A percentile compares a stretch with the other conserved stretches of the same genome.
Evolutionary conservation across 2,888 invertebrate genomes (phyloP).

Genomic region (Bruchidius siliquastri): DNA sequence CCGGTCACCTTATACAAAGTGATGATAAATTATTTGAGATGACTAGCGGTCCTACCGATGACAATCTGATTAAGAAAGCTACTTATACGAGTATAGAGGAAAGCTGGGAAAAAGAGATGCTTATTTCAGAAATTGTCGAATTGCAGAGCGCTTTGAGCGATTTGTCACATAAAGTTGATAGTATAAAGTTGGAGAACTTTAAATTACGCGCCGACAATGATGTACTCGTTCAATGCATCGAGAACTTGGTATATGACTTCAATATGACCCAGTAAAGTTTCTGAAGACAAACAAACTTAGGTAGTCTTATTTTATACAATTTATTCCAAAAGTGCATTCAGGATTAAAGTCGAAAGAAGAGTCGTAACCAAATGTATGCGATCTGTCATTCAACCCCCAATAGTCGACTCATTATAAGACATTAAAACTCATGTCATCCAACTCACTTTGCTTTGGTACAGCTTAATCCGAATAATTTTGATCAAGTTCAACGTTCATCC

Average conservation of each 20-base stretch:
- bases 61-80: not conserved
- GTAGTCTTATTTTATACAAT: not conserved
- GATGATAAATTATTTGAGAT: not conserved
- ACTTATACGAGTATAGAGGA: not conserved
- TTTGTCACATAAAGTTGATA: conserved; percentile 1
- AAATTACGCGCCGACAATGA: not conserved
- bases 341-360: too few species aligned
- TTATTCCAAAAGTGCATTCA: not conserved
- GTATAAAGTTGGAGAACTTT: not conserved
- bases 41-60: not conserved
- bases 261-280: not conserved
- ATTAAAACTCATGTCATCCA: too few species aligned
- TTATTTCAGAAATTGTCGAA: not conserved
- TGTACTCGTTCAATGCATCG: not conserved
- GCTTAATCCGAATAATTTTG: too few species aligned
- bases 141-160: not conserved
- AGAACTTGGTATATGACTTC: not conserved
- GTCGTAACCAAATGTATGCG: too few species aligned
- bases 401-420: too few species aligned
- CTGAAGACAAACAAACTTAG: not conserved
- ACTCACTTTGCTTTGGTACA: too few species aligned
- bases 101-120: not conserved
- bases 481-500: too few species aligned
- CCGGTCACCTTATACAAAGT: not conserved
- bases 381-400: too few species aligned